Evolutionary conservation across 2,113 vertebrate species (phyloP).

Genomic region (Oophaga pumilio): DNA sequence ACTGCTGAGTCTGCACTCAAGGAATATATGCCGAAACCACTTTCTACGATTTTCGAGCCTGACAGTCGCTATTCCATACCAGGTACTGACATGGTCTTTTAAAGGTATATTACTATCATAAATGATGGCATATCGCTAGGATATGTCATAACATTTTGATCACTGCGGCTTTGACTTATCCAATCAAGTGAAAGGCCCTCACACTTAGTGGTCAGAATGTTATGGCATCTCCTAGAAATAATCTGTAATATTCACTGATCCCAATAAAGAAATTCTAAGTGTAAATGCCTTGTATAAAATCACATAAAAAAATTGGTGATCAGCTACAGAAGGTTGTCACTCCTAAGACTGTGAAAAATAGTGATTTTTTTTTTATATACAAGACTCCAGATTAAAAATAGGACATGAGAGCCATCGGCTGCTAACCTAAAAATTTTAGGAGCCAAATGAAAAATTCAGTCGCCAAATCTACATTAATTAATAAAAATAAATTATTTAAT

Average conservation of each 20-base stretch:
- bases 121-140: not conserved
- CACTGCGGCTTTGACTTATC: too few relatives aligned
- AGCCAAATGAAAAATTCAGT: too few relatives aligned
- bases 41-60: not conserved
- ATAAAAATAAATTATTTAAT: too few relatives aligned
- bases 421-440: too few relatives aligned
- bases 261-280: not conserved
- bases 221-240: too few relatives aligned
- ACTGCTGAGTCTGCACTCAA: not conserved
- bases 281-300: not conserved
- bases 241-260: too few relatives aligned
- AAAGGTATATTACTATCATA: not conserved
- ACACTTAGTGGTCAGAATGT: too few relatives aligned
- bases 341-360: not conserved
- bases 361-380: not conserved
- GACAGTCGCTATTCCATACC: not conserved
- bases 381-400: too few relatives aligned
- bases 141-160: not conserved
- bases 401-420: too few relatives aligned
- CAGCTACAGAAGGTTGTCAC: not conserved
- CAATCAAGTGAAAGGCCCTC: too few relatives aligned
- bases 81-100: constrained; percentile 7
- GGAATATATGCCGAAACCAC: not conserved
- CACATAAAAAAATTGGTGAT: not conserved
- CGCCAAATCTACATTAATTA: too few relatives aligned